Evolutionary conservation across 2,113 vertebrate species (phyloP), one percentile per base, ranked within the genome.

Genomic region (Paramormyrops kingsleyae): DNA sequence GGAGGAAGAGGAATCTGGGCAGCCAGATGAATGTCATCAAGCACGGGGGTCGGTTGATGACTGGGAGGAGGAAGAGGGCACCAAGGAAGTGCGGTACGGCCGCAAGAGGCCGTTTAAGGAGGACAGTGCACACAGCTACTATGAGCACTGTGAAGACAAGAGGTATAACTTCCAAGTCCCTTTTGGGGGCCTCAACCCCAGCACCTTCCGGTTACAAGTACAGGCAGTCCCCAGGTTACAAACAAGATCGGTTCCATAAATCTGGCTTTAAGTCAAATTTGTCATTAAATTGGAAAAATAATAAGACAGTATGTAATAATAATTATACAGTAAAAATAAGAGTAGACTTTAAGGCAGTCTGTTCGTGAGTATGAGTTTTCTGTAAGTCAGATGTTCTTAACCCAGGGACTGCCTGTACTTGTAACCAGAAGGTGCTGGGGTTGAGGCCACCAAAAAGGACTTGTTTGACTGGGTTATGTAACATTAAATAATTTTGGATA

Each of bases 131-230:
- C 95, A 96, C 15, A 93, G 95, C 10, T 97, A 97, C 92, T 97
- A 97, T 0, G 97, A 97, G 74, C 96, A 98, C 87, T 95, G 97
- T 0, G 97, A 98, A 77, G 97, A 97, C 10, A 97, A 96, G 87
- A 97, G 97, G 97, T 98, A 89, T 9, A 50, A 15, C 12, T 31
- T 24, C 84, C 31, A 13, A 39, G 42, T 39, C 39, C 83, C 39
- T 46, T 42, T 87, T 10, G 12, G n/a, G 83, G 83, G 24, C 7
- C 83, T 84, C 44, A 47, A 87, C 10, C n/a, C 49, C 10, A 87
- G 27, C 19, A 39, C 46, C 49, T 50, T 52, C 47, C 1, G 0
- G 84, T 50, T 42, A 85, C 42, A 85, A 85, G 9, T 85, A n/a
- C n/a, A 13, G 21, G 46, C 19, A 56, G 5, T 5, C 52, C 52